Evolutionary conservation across 2,888 invertebrate species (phyloP), one percentile per base, ranked within the genome.

Genomic region (Nycteola revayana): DNA sequence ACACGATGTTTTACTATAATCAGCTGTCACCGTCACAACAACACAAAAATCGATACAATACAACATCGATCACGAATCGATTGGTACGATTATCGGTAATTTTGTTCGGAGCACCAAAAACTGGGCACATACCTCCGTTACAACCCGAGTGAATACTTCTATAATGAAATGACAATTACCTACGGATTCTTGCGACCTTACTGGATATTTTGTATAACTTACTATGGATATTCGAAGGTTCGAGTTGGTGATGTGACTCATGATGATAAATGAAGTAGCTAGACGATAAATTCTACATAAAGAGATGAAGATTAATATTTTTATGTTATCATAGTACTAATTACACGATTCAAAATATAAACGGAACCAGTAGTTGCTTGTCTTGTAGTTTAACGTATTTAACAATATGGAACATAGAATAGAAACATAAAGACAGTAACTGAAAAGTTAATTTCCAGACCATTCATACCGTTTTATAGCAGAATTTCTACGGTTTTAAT

Each of bases 131-230:
- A 61, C 75, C 60, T 56, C 50, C 41, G 46, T 52, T 49, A 55
- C 59, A 57, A 60, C 65, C 58, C 52, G 46, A 60, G 61, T 69
- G 75, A 80, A 87, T 86, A 77, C 76, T 85, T 80, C 78, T 75
- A 72, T 86, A 87, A 87, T 84, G 86, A 86, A 85, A 86, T 82
- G 82, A 83, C 85, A 86, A 86, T 86, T 86, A 85, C 80, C 49
- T 65, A 66, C 72, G 69, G 65, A 79, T 78, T 78, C 70, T 59
- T 56, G 60, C 54, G 51, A 47, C 51, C 38, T 47, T 57, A 54
- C 47, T 42, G 66, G 59, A 58, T 14, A 14, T 14, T 14, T 14
- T 14, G 14, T 44, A 10, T 30, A 9, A 29, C 1, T 42, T 44
- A 72, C 74, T 49, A 59, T 23, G 21, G 18, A 47, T 60, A 60